phyloP scores from a whole-genome alignment of 2,888 invertebrate species.

The Metallyticus violacea region DNA sequence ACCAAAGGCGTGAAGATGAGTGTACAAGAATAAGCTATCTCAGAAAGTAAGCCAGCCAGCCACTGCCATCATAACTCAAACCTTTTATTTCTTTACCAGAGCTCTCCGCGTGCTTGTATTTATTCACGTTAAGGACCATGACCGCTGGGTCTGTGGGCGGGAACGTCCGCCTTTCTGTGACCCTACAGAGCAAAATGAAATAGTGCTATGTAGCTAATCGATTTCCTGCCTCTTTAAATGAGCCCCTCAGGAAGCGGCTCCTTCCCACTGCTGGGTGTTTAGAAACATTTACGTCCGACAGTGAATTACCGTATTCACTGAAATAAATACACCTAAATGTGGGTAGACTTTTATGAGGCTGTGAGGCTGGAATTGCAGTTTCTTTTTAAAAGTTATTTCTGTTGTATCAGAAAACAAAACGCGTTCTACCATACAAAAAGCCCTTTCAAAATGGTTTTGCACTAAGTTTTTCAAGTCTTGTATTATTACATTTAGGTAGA shows the following conservation, averaged over 20 bases:
- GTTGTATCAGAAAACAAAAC: too few species aligned
- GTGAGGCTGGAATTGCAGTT: not conserved
- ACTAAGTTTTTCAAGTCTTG: too few species aligned
- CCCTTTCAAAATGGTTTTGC: too few species aligned
- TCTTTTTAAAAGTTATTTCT: not conserved
- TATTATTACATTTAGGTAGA: too few species aligned
- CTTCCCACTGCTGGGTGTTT: not conserved
- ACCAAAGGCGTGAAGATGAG: too few species aligned
- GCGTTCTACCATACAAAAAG: too few species aligned
- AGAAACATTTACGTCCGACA: not conserved
- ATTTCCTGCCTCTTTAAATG: not conserved
- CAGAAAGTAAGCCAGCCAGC: not conserved
- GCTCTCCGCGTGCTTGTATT: too few species aligned
- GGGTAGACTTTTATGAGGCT: not conserved
- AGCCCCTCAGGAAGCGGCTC: not conserved
- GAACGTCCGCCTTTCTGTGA: not conserved
- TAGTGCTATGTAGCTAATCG: not conserved
- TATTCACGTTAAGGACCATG: not conserved
- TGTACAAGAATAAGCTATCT: not conserved
- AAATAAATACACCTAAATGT: not conserved
- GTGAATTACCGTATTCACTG: not conserved
- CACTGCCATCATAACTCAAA: not conserved
- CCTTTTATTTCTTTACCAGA: not conserved
- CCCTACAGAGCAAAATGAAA: not conserved
- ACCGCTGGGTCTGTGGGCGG: not conserved